Evolutionary conservation across 2,797 vertebrate species (phyloP), one percentile per base, ranked within the genome.

Genomic region (Adelosebastes latens): DNA sequence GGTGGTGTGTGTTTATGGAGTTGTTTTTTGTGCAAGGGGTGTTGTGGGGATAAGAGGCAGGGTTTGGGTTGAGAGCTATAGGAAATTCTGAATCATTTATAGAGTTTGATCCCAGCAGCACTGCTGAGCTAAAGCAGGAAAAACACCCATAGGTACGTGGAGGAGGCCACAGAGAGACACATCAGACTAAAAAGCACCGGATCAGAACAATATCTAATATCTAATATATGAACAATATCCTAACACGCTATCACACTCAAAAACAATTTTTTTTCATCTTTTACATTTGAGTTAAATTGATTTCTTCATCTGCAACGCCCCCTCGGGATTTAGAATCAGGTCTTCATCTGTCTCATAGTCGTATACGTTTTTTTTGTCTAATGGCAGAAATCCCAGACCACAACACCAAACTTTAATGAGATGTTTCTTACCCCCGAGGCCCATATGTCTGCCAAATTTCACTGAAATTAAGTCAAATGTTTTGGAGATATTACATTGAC

Each of bases 81-180:
- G 80, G 72, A 90, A 79, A 86, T 80, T 77, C 60, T 84, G 42
- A 91, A 92, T 91, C 68, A 91, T 90, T 92, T 90, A 88, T 86
- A 82, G 52, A 71, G 81, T 87, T 87, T 85, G 79, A 90, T 87
- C 71, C 81, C 53, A 46, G 69, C 72, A 87, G 78, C 71, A 70
- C 61, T 24, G 65, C 77, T 58, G 58, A 79, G 77, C 62, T 53
- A 34, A 65, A 82, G 73, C 27, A 75, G 75, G 55, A 82, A 81
- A 85, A 81, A 71, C 60, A 59, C 65, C 80, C 69, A 85, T 56
- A 77, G 62, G 63, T 85, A 56, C 5, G 4, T 18, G 64, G 20
- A 80, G 49, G 6, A 75, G 75, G 75, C 69, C 60, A 46, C 58
- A 76, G 59, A 69, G 65, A 85, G 46, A 77, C 27, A 75, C 66